These are phyloP conservation scores for Thymelicus sylvestris DNA, from an alignment of 2,888 invertebrate genomes.

Conservation along the genomic window DNA sequence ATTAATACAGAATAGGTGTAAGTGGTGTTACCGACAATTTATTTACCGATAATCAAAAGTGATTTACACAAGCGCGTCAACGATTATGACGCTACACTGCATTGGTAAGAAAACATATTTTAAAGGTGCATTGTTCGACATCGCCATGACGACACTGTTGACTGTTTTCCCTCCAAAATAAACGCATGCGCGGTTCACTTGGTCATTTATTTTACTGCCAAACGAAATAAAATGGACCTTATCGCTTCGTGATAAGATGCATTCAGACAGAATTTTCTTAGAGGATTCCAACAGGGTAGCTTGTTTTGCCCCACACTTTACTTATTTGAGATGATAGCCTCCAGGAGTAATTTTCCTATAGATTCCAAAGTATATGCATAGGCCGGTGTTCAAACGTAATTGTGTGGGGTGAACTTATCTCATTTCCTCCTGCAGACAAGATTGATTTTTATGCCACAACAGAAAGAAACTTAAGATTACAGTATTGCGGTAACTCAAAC, in stretches of 20 bases:
- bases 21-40: slow-evolving; percentile 50
- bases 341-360: slow-evolving; percentile 75
- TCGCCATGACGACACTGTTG: slow-evolving; percentile 74
- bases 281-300: slow-evolving; percentile 52
- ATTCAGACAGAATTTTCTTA: slow-evolving; percentile 5
- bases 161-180: slow-evolving; percentile 78
- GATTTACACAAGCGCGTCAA: slow-evolving; percentile 37
- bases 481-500: background rate
- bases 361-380: slow-evolving; percentile 55
- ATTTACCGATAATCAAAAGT: slow-evolving; percentile 49
- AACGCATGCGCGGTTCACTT: slow-evolving; percentile 71
- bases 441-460: slow-evolving; percentile 49
- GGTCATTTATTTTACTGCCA: slow-evolving; percentile 33
- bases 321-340: slow-evolving; percentile 65
- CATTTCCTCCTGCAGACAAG: slow-evolving; percentile 63
- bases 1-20: slow-evolving; percentile 45
- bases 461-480: slow-evolving; percentile 5
- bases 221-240: slow-evolving; percentile 51
- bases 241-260: slow-evolving; percentile 39
- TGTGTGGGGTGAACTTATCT: slow-evolving; percentile 58
- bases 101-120: slow-evolving; percentile 23
- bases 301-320: slow-evolving; percentile 64
- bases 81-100: slow-evolving; percentile 40
- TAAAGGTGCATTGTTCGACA: slow-evolving; percentile 61
- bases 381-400: slow-evolving; percentile 54